Conservation (phyloP, 2,888 invertebrate species). For the Harpalus rubripes region DNA sequence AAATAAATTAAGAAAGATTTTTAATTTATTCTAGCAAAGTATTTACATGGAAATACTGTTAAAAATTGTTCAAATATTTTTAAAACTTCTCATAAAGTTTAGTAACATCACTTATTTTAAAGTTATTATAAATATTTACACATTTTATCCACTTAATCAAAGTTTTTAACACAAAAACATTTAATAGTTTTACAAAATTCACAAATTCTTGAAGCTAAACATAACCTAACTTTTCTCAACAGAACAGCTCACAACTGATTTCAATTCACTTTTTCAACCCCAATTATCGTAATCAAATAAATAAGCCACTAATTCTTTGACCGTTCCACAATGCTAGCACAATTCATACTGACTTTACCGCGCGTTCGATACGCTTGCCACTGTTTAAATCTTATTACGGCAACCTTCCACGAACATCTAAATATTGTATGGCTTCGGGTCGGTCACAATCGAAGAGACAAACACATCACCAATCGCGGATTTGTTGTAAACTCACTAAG, state of each 20-base stretch:
- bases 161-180: too few species aligned
- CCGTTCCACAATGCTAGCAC: background rate
- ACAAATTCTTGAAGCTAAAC: background rate
- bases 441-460: constrained; percentile 22
- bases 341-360: constrained; percentile 10
- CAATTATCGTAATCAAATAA: constrained; percentile 15
- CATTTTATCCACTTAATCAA: too few species aligned
- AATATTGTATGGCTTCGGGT: constrained; percentile 62
- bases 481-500: background rate
- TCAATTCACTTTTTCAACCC: too few species aligned
- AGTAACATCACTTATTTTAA: too few species aligned
- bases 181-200: too few species aligned
- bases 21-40: too few species aligned
- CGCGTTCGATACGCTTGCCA: constrained; percentile 34
- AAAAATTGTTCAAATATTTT: too few species aligned
- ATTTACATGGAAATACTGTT: too few species aligned
- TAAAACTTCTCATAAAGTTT: too few species aligned
- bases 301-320: constrained; percentile 4
- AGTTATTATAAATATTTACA: too few species aligned
- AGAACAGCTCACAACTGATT: background rate
- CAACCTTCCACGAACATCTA: constrained; percentile 21
- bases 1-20: too few species aligned
- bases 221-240: background rate
- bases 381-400: constrained; percentile 63
- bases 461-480: background rate